Evolutionary conservation across 2,888 invertebrate genomes (phyloP), one percentile per base, ranked within the genome.

Genomic region (Megalurothrips usitatus): DNA sequence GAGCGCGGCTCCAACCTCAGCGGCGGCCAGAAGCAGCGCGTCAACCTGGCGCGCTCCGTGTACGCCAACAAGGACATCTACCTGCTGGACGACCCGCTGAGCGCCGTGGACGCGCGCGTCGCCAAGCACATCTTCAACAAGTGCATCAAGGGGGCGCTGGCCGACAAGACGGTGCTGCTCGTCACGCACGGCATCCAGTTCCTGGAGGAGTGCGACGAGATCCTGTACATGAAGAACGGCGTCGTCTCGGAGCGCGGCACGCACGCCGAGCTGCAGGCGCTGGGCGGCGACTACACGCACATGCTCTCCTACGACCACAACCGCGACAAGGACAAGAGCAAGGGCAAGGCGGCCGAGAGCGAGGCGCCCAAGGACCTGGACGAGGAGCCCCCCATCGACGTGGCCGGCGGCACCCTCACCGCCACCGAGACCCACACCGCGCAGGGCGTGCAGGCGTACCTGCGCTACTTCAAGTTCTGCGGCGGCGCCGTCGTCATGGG

Each of bases 101-200:
- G 90, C 80, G 89, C 90, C 2, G 88, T 91, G 26, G 91, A 91
- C 83, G 85, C 86, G 52, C 86, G 87, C 81, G 89, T 91, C 3
- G 89, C 88, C 0, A 86, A 87, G 43, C 88, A 88, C 79, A 89
- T 91, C 82, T 91, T 91, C 84, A 87, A 89, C 68, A 86, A 87
- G 84, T 90, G 89, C 81, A 89, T 91, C 79, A 85, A 87, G 12
- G 88, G 87, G 34, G 87, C 88, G 43, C 86, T 92, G 43, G 87
- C 87, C 80, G 86, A 87, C 80, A 91, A 91, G 85, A 90, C 90
- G 0, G 86, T 90, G 49, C 85, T 92, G 17, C 87, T 92, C 52
- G 91, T 92, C 58, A 92, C 92, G 0, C 91, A 92, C 86, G 91
- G 92, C 84, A 86, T 91, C 28, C 85, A 91, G 90, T 90, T 89